These are phyloP conservation scores for Nothobranchius furzeri DNA, from an alignment of 2,113 vertebrate genomes.

Conservation along the genomic window DNA sequence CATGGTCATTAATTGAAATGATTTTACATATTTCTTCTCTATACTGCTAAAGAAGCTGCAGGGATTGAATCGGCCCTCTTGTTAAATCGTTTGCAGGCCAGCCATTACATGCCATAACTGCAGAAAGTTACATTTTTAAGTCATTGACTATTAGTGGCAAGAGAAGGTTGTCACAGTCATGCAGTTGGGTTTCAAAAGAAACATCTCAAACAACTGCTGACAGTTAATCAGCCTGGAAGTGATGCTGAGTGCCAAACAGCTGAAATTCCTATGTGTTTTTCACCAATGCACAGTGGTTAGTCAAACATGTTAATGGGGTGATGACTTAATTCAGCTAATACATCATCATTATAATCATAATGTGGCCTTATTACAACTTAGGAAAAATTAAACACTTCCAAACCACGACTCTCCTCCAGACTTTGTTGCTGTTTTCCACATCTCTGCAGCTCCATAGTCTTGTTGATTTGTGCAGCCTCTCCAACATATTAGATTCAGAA, in stretches of 20 bases:
- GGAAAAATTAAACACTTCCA: conserved; percentile 41
- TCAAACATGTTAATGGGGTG: conserved; percentile 34
- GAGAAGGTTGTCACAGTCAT: background rate
- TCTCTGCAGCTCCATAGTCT: too few relatives aligned
- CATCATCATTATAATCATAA: conserved; percentile 60
- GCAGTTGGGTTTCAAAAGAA: background rate
- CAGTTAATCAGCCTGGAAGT: background rate
- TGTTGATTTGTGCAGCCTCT: too few relatives aligned
- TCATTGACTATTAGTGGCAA: background rate
- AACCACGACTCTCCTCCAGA: conserved; percentile 40
- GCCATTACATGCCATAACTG: background rate
- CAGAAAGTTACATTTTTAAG: conserved; percentile 5
- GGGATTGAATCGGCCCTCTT: too few relatives aligned
- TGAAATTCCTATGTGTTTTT: conserved; percentile 28
- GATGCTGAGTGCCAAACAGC: background rate
- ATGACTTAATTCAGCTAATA: conserved; percentile 41
- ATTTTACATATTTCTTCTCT: too few relatives aligned
- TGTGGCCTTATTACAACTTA: conserved; percentile 46
- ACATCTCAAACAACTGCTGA: background rate
- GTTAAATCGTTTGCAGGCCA: background rate
- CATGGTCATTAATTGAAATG: too few relatives aligned
- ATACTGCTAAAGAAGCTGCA: too few relatives aligned
- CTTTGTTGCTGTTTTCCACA: conserved; percentile 31
- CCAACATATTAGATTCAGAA: background rate
- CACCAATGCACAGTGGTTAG: conserved; percentile 16